A percentile compares a stretch with the other conserved stretches of the same genome.
Conservation (phyloP, 2,797 vertebrate genomes). For the Sebastes nivosus region DNA sequence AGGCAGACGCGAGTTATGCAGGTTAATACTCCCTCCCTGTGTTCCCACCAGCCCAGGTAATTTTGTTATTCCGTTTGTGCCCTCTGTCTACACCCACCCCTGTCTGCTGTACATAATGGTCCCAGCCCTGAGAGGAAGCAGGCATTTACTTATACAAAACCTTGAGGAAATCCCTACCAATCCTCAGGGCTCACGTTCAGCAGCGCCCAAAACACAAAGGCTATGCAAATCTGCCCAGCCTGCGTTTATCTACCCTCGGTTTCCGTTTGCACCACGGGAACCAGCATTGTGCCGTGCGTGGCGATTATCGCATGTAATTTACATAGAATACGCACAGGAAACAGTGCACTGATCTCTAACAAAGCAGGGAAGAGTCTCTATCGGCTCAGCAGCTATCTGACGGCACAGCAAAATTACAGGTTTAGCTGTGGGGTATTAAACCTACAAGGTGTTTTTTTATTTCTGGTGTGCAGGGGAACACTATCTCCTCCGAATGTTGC, state of each 20-base stretch:
- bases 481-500: constrained; percentile 80
- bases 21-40: constrained; percentile 65
- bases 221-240: constrained; percentile 85
- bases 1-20: constrained; percentile 50
- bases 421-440: constrained; percentile 84
- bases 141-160: constrained; percentile 82
- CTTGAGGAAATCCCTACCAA: constrained; percentile 77
- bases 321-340: constrained; percentile 85
- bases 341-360: constrained; percentile 81
- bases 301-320: constrained; percentile 86
- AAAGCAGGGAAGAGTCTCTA: constrained; percentile 81
- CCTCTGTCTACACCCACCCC: constrained; percentile 73
- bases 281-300: constrained; percentile 81
- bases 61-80: constrained; percentile 79
- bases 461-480: constrained; percentile 72
- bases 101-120: constrained; percentile 82
- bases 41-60: constrained; percentile 75
- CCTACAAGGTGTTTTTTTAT: constrained; percentile 79
- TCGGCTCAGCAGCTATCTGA: constrained; percentile 82
- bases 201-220: constrained; percentile 82
- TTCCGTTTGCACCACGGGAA: constrained; percentile 84
- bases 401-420: constrained; percentile 80
- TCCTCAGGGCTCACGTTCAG: constrained; percentile 82
- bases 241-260: constrained; percentile 83
- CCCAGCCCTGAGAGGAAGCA: constrained; percentile 81